Evolutionary conservation across 2,797 vertebrate species (phyloP), one percentile per base, ranked within the genome.

Genomic region (Fringilla coelebs): DNA sequence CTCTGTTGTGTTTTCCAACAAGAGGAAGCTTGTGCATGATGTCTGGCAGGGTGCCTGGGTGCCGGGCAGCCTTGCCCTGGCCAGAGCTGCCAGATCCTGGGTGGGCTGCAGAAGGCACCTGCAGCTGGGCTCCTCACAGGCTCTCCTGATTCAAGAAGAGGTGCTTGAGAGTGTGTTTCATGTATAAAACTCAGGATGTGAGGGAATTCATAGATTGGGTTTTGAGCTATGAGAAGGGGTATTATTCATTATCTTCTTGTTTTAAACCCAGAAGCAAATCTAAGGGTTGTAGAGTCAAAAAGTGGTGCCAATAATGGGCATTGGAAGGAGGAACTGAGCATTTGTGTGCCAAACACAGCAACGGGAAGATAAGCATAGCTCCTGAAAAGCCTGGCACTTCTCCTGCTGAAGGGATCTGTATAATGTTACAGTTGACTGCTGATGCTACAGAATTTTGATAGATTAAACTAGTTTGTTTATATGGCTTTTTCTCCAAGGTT

Each of bases 401-500:
- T 89, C 58, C 68, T 45, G 1, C 77, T 79, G 67, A 67, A 76
- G 26, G 0, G 1, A 45, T 91, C 85, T 72, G 80, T 76, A 73
- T 95, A 74, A 79, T 71, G 74, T 94, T 95, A 73, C 77, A 76
- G 74, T 8, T 85, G 55, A 46, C 74, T 92, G 92, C 88, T 96
- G 93, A 94, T 17, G 1, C 26, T 73, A 46, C 31, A 26, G 67
- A 82, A 82, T 90, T 95, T 36, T 89, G 80, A 79, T 90, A 85
- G 88, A 77, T 85, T 79, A 54, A 82, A 60, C 74, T 74, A 22
- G 67, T 26, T 95, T 95, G 71, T 92, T 95, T 90, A 49, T 85
- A 77, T 73, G 36, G 77, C 19, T 79, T 90, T 85, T 85, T 54
- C 40, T 88, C 40, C 46, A 40, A 76, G 52, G 55, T 68, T 93